These are phyloP conservation scores for Apis florea DNA, from an alignment of 1,140 invertebrate genomes.

Conservation along the genomic window DNA sequence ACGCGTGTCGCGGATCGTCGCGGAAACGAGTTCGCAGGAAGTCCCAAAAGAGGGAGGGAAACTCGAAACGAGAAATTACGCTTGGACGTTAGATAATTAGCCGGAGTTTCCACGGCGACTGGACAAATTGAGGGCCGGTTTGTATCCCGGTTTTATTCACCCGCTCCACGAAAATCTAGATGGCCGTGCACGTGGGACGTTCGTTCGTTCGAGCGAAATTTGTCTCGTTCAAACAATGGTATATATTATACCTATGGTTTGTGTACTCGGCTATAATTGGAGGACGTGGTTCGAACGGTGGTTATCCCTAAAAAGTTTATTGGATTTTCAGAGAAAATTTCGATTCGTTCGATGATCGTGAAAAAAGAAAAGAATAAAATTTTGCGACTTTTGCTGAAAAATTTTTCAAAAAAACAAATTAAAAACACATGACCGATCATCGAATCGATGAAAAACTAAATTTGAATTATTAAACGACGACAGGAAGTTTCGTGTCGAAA, in stretches of 20 bases:
- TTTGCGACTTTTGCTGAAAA: no score
- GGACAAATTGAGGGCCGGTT: constrained; percentile 1
- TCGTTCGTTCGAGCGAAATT: neutral
- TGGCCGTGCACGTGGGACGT: neutral
- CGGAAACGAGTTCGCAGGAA: constrained; percentile 6
- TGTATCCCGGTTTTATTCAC: neutral
- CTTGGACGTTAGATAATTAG: constrained; percentile 22
- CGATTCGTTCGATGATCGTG: no score
- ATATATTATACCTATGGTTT: neutral
- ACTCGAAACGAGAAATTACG: neutral
- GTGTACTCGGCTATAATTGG: neutral
- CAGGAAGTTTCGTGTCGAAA: no score
- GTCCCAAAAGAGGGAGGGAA: neutral
- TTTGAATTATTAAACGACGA: no score
- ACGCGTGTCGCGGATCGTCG: neutral
- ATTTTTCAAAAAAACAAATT: no score
- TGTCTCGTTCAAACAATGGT: neutral
- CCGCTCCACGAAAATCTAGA: neutral
- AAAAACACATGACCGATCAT: no score
- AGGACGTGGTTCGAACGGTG: neutral
- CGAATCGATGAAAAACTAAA: no score
- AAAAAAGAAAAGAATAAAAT: no score
- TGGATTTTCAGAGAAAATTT: no score
- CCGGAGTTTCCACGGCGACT: neutral
- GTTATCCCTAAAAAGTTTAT: neutral